Base-by-base conservation (phyloP, 2,113 vertebrate genomes). In the Stegostoma tigrinum region DNA sequence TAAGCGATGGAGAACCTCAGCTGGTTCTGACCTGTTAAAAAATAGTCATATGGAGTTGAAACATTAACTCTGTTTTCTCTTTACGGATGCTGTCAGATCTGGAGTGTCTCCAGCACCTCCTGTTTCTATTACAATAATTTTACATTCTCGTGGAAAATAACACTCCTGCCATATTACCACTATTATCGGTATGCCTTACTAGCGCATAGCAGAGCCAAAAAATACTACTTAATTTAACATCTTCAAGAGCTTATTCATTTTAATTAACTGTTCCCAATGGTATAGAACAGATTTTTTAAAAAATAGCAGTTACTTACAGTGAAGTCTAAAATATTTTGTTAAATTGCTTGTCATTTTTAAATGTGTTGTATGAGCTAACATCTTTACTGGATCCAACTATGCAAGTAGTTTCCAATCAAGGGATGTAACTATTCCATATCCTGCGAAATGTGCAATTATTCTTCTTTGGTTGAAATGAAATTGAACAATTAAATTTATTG, bases 291-390 rank as follows among this genome's bases (percentile, higher is more conserved):
- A 10, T 52, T 55, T 89, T 89, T 89, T 61, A 19, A 30, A 64
- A 64, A 66, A 64, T 12, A 38, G 34, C 34, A 93, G 19, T 61
- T 83, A 83, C 38, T 17, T 83, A 42, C 80, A 83, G 23, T 83
- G 80, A 83, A 45, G 19, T 38, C 38, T 19, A 38, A 93, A 91
- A 67, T 93, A 19, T 66, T 66, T n/a, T 93, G 61, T 93, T 66
- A 64, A 93, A 93, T 38, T 93, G 64, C 61, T 66, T 91, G 61
- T 93, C 34, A 93, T 91, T 91, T 91, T 66, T 61, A 55, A 52
- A 90, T 90, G 10, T 61, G 52, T 27, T 87, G 24, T 87, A 27
- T 21, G 10, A 6, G 55, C 24, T 24, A 89, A 12, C 86, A 27
- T 89, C 48, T 89, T 24, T 27, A 24, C 52, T 34, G 12, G 61